Base-by-base conservation (phyloP, 2,888 invertebrate species). In the Heliconius cydno region DNA sequence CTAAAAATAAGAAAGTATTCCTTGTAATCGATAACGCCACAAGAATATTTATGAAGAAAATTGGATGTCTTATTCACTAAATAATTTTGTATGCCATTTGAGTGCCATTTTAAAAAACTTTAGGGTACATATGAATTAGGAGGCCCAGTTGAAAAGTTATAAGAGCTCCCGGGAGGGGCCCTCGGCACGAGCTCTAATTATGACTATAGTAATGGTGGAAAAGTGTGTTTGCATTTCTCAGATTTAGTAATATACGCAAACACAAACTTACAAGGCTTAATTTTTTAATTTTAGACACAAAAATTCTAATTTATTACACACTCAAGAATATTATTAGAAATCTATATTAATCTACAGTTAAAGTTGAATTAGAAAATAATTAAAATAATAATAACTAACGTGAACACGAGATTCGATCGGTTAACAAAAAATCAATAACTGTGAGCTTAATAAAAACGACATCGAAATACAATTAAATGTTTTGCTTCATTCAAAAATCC, bases 401-500 rank as follows among this genome's bases (percentile, higher is more conserved):
- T 66, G 15, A 15, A 2, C 9, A 9, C 19, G 7, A 66, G 67
- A 34, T 67, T 34, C 30, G 67, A 10, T 22, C n/a, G 38, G 10
- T 68, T 68, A 68, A n/a, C 25, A 25, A 46, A 46, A 41, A 41
- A 15, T 46, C 70, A 15, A 70, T 70, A 41, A 15, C 15, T 15
- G 19, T 70, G 25, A 68, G 41, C 41, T 46, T 46, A 25, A 70
- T 70, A 65, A 60, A 74, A 71, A 52, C 71, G 52, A 71, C 30
- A 63, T 76, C 30, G 15, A 71, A 70, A 77, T n/a, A 77, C 63
- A 71, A 71, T 77, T 46, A 41, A 77, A 71, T 77, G 41, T 77
- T 77, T 77, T 70, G 77, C 46, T 25, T 38, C 63, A 71, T 57
- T 77, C 41, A 71, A 77, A 77, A 71, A 71, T 77, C 46, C 71